Evolutionary conservation across 37 sponge, comb jelly and placozoan genomes (phyloP).

Genomic region (Haliclona indistincta): DNA sequence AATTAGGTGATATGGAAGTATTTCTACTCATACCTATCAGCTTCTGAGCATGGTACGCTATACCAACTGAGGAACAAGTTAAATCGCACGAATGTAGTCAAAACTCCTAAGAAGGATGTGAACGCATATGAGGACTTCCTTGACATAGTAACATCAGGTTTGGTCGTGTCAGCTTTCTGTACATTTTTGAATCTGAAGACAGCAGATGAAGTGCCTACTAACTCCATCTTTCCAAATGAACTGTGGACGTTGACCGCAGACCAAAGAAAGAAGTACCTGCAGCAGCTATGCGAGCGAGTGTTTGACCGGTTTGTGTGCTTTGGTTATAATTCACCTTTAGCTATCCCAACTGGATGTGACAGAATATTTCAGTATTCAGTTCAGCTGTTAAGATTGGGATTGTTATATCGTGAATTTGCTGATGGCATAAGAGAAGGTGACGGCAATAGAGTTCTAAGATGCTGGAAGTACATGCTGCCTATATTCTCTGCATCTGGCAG

Average conservation of each 20-base stretch:
- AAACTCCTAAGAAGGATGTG: not conserved
- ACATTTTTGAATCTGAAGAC: no score
- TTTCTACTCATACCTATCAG: conserved; percentile 1
- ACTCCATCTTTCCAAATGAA: not conserved
- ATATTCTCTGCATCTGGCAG: conserved; percentile 22
- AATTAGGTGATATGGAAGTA: conserved; percentile 25
- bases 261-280: conserved; percentile 3
- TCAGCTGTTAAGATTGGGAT: conserved; percentile 22
- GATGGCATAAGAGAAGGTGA: conserved; percentile 43
- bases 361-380: conserved; percentile 5
- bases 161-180: not conserved
- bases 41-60: conserved; percentile 8
- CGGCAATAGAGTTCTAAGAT: conserved; percentile 22
- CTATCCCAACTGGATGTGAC: conserved; percentile 5
- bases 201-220: not conserved
- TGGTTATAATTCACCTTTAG: not conserved
- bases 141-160: not conserved
- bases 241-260: conserved; percentile 5
- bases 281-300: not conserved
- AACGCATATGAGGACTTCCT: conserved; percentile 22
- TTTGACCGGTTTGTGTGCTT: conserved; percentile 1
- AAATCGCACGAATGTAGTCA: not conserved
- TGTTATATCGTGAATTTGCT: conserved; percentile 31
- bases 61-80: conserved; percentile 11
- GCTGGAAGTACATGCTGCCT: conserved; percentile 17